phyloP scores from a whole-genome alignment of 2,888 invertebrate species.

The Philopedon plagiatum region DNA sequence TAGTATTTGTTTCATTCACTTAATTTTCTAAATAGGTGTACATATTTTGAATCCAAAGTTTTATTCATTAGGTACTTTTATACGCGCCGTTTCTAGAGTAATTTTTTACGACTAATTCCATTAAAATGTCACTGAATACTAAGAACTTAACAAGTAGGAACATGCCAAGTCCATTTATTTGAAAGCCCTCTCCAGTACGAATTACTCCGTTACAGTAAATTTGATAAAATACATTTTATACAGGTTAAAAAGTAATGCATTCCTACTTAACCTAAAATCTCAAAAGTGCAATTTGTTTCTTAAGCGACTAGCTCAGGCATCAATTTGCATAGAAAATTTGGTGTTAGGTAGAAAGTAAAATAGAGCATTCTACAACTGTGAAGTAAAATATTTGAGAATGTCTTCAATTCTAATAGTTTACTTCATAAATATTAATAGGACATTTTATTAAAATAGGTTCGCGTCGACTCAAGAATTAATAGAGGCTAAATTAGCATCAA shows the following conservation, averaged over 20 bases:
- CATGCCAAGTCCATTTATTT: conserved; percentile 46
- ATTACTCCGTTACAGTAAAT: conserved; percentile 28
- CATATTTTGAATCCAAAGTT: conserved; percentile 20
- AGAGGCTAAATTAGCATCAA: conserved; percentile 39
- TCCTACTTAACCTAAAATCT: conserved; percentile 46
- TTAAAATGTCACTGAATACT: conserved; percentile 41
- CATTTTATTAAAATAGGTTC: conserved; percentile 45
- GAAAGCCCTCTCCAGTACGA: conserved; percentile 26
- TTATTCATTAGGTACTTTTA: conserved; percentile 36
- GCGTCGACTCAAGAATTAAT: conserved; percentile 34
- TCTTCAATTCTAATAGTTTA: conserved; percentile 44
- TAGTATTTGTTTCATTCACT: conserved; percentile 25
- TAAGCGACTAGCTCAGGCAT: conserved; percentile 31
- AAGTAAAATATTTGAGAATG: conserved; percentile 48
- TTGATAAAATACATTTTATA: conserved; percentile 47
- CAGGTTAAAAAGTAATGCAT: conserved; percentile 46
- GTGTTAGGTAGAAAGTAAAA: conserved; percentile 47
- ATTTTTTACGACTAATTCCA: conserved; percentile 41
- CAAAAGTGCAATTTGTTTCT: conserved; percentile 48
- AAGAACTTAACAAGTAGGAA: conserved; percentile 44
- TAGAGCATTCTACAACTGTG: conserved; percentile 36
- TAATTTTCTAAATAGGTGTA: conserved; percentile 34
- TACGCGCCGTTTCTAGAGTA: conserved; percentile 4
- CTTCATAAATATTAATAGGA: conserved; percentile 46
- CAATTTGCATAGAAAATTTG: conserved; percentile 47